Conservation (phyloP, 2,888 invertebrate species). For the Idaea aversata region DNA sequence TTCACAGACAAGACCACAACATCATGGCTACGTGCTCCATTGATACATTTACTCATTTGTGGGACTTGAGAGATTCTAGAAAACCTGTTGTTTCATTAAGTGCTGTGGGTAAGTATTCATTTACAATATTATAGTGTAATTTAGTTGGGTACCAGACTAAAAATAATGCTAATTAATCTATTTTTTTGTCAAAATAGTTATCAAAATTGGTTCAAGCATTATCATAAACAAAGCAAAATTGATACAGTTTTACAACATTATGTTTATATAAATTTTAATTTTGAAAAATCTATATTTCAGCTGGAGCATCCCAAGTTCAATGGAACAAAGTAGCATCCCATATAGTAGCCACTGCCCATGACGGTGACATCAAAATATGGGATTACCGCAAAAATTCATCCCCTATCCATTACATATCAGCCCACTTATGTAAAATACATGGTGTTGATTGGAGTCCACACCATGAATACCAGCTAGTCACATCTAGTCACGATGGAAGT, state of each 20-base stretch:
- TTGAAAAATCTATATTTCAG: slow-evolving; percentile 75
- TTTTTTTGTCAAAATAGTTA: too few relatives aligned
- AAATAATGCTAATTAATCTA: too few relatives aligned
- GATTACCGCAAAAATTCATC: slow-evolving; percentile 93
- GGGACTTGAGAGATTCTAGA: slow-evolving; percentile 94
- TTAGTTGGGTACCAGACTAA: background rate
- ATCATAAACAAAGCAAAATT: too few relatives aligned
- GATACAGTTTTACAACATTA: background rate
- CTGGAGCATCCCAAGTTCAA: slow-evolving; percentile 95
- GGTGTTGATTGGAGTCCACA: slow-evolving; percentile 96
- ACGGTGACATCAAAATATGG: slow-evolving; percentile 97
- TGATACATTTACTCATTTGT: slow-evolving; percentile 95
- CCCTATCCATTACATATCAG: slow-evolving; percentile 95
- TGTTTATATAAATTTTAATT: background rate
- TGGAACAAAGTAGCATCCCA: slow-evolving; percentile 94
- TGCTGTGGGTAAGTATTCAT: slow-evolving; percentile 86
- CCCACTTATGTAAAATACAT: slow-evolving; percentile 93
- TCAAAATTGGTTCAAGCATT: too few relatives aligned
- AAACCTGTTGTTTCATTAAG: slow-evolving; percentile 91
- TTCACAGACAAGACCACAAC: slow-evolving; percentile 85
- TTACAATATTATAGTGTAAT: background rate
- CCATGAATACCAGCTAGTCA: slow-evolving; percentile 91
- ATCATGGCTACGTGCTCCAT: slow-evolving; percentile 91
- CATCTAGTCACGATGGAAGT: slow-evolving; percentile 96
- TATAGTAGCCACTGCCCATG: slow-evolving; percentile 95